phyloP scores from a whole-genome alignment of 2,888 invertebrate genomes.

The Hymenopus coronatus region DNA sequence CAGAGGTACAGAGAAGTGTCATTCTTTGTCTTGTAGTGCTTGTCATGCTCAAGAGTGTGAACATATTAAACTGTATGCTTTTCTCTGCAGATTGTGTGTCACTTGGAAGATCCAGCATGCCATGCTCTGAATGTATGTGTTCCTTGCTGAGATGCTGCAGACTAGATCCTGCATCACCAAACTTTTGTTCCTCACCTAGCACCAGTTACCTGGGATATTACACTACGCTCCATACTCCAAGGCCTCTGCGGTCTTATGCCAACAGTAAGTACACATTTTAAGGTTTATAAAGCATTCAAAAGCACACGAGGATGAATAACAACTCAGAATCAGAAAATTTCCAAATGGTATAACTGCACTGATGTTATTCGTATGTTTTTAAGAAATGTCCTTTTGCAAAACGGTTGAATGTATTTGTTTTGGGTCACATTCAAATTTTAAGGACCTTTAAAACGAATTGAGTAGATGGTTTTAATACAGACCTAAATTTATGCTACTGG shows the following conservation, averaged over 20 bases:
- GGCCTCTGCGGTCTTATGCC: constrained; percentile 32
- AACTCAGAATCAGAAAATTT: no score
- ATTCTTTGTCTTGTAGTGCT: no score
- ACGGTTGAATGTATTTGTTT: no score
- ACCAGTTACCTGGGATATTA: constrained; percentile 28
- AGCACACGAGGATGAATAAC: no score
- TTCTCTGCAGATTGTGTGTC: background rate
- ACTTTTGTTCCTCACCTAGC: background rate
- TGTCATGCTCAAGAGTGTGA: no score
- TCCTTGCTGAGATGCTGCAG: constrained; percentile 63
- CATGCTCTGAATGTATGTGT: constrained; percentile 64
- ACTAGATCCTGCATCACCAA: constrained; percentile 35
- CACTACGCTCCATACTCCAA: constrained; percentile 32
- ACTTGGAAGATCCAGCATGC: constrained; percentile 40
- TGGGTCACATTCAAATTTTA: no score
- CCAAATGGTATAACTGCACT: no score
- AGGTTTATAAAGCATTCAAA: background rate
- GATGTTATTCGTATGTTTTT: no score
- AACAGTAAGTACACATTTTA: constrained; percentile 23
- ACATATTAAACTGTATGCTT: background rate
- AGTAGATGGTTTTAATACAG: no score
- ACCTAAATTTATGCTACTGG: no score
- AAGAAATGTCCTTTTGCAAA: no score
- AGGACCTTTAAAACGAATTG: no score
- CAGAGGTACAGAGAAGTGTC: background rate